These are phyloP conservation scores for Chiridota heheva DNA, from an alignment of 35 echinoderm and acorn worm genomes.

Conservation along the genomic window DNA sequence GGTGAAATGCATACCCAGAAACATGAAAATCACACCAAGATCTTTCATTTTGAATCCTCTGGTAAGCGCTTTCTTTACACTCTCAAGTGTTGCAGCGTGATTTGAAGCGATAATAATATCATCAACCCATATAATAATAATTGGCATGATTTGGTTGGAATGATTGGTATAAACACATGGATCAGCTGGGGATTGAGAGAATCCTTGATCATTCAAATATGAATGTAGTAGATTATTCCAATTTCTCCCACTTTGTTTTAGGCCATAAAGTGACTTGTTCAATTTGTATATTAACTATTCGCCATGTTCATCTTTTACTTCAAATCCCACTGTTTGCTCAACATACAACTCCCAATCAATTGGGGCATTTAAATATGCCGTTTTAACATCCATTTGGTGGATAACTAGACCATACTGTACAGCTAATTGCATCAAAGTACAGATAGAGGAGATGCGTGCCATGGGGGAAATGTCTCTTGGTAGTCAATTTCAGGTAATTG, in stretches of 20 bases:
- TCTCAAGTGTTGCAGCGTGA: not conserved
- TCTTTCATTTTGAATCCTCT: constrained; percentile 47
- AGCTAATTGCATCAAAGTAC: constrained; percentile 39
- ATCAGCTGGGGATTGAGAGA: constrained; percentile 25
- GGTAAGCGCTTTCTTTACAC: constrained; percentile 16
- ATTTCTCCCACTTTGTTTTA: constrained; percentile 56
- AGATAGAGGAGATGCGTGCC: constrained; percentile 25
- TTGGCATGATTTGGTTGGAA: constrained; percentile 1
- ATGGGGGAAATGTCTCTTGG: constrained; percentile 44
- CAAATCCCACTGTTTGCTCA: constrained; percentile 47
- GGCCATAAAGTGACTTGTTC: constrained; percentile 53
- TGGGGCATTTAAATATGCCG: constrained; percentile 61
- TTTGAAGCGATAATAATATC: constrained; percentile 48
- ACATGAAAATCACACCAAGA: constrained; percentile 38
- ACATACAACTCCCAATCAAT: constrained; percentile 68
- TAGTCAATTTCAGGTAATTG: constrained; percentile 40
- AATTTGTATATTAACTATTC: constrained; percentile 51
- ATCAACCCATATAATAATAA: constrained; percentile 49
- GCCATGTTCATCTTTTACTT: not conserved
- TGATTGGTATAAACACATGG: constrained; percentile 48
- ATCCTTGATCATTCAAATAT: constrained; percentile 16
- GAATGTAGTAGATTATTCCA: constrained; percentile 58
- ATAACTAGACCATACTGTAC: constrained; percentile 42
- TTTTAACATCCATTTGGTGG: constrained; percentile 70
- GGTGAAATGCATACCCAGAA: constrained; percentile 57